Conservation (phyloP, 2,888 invertebrate species). For the Altica lythri region DNA sequence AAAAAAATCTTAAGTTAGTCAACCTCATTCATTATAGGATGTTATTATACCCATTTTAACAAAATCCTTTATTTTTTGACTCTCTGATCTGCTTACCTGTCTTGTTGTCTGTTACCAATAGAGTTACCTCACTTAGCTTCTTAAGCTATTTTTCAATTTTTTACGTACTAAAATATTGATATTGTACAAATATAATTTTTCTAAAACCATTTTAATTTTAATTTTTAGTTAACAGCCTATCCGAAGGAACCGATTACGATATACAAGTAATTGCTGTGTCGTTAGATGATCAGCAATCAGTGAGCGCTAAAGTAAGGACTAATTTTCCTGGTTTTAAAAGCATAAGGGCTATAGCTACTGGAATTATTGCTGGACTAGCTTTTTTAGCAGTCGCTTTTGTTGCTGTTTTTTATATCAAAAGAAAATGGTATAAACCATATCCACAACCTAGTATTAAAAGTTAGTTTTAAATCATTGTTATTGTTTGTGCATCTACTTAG, state of each 20-base stretch:
- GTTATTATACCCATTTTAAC: too few species aligned
- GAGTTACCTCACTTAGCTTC: too few species aligned
- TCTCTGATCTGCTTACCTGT: too few species aligned
- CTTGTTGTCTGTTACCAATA: too few species aligned
- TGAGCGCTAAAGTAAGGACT: slow-evolving; percentile 66
- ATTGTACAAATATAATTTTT: background rate
- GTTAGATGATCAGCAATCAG: slow-evolving; percentile 64
- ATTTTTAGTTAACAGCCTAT: slow-evolving; percentile 67
- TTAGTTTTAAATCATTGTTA: background rate
- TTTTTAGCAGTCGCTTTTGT: slow-evolving; percentile 69
- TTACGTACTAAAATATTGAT: too few species aligned
- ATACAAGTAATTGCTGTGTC: slow-evolving; percentile 75
- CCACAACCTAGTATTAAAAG: slow-evolving; percentile 28
- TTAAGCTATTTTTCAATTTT: too few species aligned
- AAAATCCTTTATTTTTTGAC: too few species aligned
- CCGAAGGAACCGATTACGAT: slow-evolving; percentile 74
- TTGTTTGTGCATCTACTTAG: background rate
- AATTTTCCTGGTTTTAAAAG: slow-evolving; percentile 73
- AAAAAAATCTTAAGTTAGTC: too few species aligned
- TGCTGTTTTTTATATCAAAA: slow-evolving; percentile 64
- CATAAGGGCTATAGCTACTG: slow-evolving; percentile 72
- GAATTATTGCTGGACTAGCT: slow-evolving; percentile 71
- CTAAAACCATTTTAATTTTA: slow-evolving; percentile 6
- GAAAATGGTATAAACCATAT: slow-evolving; percentile 35
- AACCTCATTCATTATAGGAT: too few species aligned